Evolutionary conservation across 2,888 invertebrate genomes (phyloP), one percentile per base, ranked within the genome.

Genomic region (Eilema griseolum): DNA sequence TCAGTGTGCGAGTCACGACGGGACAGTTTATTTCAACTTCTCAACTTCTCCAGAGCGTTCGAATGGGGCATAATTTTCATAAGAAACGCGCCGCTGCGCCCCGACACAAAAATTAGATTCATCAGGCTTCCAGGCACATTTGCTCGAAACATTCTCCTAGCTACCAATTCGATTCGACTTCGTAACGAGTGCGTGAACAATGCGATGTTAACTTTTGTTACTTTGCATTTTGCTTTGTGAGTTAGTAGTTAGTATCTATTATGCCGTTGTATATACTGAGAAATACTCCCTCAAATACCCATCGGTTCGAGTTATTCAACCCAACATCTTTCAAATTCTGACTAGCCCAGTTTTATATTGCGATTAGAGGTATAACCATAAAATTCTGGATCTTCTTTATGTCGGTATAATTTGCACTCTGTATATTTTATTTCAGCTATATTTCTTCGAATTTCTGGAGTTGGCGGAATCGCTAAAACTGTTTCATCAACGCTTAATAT

Each of bases 51-150:
- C 86, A 85, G 83, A 85, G 87, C 91, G 91, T 93, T 94, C 92
- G 88, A 92, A 94, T 91, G 91, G 92, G 88, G 93, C 92, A 93
- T 94, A 94, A 94, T 94, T 94, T 94, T 94, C 93, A 92, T 93
- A 93, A 92, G 90, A 88, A 93, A 90, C 90, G 88, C 90, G 88
- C 89, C 86, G 85, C 82, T 90, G 89, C 88, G 86, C 89, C 84
- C 82, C 88, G 87, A 87, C 89, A 84, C 90, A 93, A 93, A 92
- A 95, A 94, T 93, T 94, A 92, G 93, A 93, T 94, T 94, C 92
- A 91, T 93, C 93, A 94, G 88, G 84, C 86, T 87, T 85, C 85
- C 84, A 83, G 88, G 89, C 90, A 91, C 89, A 90, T 89, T 91
- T 87, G 85, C 85, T 83, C 85, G 87, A 88, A 89, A 92, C 89